Base-by-base conservation (phyloP, 1,140 invertebrate species). In the Bombus turneri region DNA sequence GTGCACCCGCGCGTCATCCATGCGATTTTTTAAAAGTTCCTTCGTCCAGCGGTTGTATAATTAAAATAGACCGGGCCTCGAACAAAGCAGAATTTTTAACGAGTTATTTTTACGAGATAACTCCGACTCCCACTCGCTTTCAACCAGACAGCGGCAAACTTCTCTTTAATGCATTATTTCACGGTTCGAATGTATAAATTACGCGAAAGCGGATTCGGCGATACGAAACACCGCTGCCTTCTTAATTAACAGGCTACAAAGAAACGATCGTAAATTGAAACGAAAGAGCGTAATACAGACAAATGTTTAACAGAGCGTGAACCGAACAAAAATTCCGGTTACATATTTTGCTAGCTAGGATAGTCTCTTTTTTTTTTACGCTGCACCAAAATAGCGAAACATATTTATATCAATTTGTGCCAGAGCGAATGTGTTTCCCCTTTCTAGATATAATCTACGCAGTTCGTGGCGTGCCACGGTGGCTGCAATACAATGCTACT, bases 81-180 rank as follows among this genome's bases (percentile, higher is more conserved):
- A 43, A 72, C 76, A 72, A 79, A 80, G 83, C 25, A 28, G 37
- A 72, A 78, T 71, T 85, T 83, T 85, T 80, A 80, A 85, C 83
- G 83, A 85, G 83, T 85, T 80, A 80, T 62, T 84, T 84, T 69
- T 81, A 68, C 75, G 53, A 72, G 76, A 79, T 80, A 78, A 69
- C 34, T 59, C 43, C 6, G 25, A n/a, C 31, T 64, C 28, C 75
- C 77, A 59, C 10, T 53, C 13, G 28, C 43, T 31, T 57, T 57
- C 47, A 1, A 62, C 69, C 10, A n/a, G 1, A 53, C 18, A 25
- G 64, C 28, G 37, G 28, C 15, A 4, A 59, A 8, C 43, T 41
- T 72, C 66, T 31, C 37, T 72, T 79, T n/a, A 71, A 72, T 25
- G 47, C 76, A 47, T 79, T 79, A 78, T 78, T 43, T 31, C 34